phyloP scores from a whole-genome alignment of 1,140 invertebrate genomes.

The Drosophila sp. region DNA sequence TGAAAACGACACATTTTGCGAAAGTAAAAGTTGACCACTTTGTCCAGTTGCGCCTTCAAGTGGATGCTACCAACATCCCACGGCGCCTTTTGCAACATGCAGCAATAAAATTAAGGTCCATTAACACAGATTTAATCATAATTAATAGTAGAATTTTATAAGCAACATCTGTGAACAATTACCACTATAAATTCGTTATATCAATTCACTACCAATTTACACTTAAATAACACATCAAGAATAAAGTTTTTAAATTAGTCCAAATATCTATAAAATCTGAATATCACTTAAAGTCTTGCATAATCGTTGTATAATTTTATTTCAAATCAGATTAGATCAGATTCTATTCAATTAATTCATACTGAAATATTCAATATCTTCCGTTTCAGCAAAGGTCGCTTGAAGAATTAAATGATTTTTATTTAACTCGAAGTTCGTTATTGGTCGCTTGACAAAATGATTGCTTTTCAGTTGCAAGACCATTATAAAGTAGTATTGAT shows the following conservation, averaged over 20 bases:
- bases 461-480: constrained; percentile 47
- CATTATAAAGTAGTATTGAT: constrained; percentile 53
- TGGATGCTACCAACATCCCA: constrained; percentile 36
- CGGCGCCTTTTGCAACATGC: constrained; percentile 12
- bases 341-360: constrained; percentile 25
- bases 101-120: constrained; percentile 6
- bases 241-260: no score
- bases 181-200: no score
- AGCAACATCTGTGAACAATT: no score
- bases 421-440: no score
- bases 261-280: no score
- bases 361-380: constrained; percentile 18
- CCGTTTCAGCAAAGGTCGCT: constrained; percentile 18
- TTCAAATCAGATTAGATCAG: constrained; percentile 18
- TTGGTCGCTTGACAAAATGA: constrained; percentile 20
- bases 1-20: constrained; percentile 68
- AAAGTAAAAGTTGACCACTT: constrained; percentile 56
- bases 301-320: constrained; percentile 19
- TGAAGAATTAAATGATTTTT: no score
- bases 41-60: constrained; percentile 38
- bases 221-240: background rate
- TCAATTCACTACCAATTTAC: no score
- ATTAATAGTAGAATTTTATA: no score
- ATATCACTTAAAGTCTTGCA: constrained; percentile 1
- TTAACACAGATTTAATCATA: background rate